Evolutionary conservation across 53 echinoderm and acorn worm genomes (phyloP).

Genomic region (Holothuria scabra): DNA sequence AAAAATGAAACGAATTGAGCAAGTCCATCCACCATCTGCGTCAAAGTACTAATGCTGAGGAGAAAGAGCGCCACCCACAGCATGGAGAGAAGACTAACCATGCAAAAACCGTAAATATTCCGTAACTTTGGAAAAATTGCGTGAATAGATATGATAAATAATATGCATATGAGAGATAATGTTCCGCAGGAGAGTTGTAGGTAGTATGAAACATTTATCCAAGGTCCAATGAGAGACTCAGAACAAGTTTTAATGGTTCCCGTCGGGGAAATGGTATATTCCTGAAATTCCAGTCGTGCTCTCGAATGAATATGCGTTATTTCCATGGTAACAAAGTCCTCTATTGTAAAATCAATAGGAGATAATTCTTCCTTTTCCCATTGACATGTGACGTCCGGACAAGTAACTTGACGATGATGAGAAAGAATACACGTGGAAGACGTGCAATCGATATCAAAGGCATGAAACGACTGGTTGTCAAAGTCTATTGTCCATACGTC

Average conservation of each 20-base stretch:
- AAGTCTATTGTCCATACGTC: neutral
- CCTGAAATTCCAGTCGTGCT: neutral
- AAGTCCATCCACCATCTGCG: slow-evolving; percentile 44
- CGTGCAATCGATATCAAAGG: neutral
- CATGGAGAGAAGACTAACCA: slow-evolving; percentile 33
- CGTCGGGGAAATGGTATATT: neutral
- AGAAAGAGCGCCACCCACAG: slow-evolving; percentile 12
- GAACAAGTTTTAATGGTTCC: slow-evolving; percentile 23
- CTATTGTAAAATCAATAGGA: slow-evolving; percentile 1
- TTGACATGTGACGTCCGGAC: neutral
- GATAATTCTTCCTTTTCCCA: slow-evolving; percentile 41
- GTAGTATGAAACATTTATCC: neutral
- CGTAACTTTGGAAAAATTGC: slow-evolving; percentile 7
- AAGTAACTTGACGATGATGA: neutral
- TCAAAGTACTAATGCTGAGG: slow-evolving; percentile 1
- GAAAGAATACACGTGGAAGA: neutral
- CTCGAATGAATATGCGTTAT: slow-evolving; percentile 8
- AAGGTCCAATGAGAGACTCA: slow-evolving; percentile 27
- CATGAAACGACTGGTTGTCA: slow-evolving; percentile 12
- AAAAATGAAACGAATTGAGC: slow-evolving; percentile 19
- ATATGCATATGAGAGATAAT: slow-evolving; percentile 24
- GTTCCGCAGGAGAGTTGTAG: slow-evolving; percentile 10
- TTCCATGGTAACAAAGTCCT: slow-evolving; percentile 21
- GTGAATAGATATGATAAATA: slow-evolving; percentile 9
- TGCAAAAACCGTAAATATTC: slow-evolving; percentile 41